Percentiles rank a stretch among this genome's conserved stretches.
These are phyloP conservation scores for Musca domestica DNA, from an alignment of 1,140 invertebrate species.

Conservation along the genomic window DNA sequence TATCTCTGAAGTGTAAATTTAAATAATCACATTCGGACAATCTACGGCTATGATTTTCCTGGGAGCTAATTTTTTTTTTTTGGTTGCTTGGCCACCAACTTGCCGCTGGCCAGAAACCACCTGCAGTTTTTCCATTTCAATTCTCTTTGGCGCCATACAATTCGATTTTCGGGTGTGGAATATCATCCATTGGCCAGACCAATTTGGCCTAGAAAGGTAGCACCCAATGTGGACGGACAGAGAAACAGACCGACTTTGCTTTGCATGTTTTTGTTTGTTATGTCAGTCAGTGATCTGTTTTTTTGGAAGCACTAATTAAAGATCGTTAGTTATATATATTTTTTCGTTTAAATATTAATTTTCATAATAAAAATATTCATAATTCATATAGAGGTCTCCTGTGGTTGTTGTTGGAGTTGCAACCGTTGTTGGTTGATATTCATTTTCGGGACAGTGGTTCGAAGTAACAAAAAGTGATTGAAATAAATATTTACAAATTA, in stretches of 20 bases:
- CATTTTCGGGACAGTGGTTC: too few relatives aligned
- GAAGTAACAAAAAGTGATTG: too few relatives aligned
- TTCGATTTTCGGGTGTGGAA: not conserved
- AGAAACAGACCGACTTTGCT: too few relatives aligned
- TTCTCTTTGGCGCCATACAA: slow-evolving; percentile 13
- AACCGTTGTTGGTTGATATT: too few relatives aligned
- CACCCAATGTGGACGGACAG: too few relatives aligned
- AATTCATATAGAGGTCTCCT: not conserved
- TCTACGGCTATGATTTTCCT: not conserved
- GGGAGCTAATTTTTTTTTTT: not conserved
- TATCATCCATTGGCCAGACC: not conserved
- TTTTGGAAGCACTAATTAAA: slow-evolving; percentile 16
- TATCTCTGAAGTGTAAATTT: slow-evolving; percentile 17
- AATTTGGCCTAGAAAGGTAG: not conserved
- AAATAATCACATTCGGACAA: not conserved
- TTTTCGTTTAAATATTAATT: slow-evolving; percentile 10
- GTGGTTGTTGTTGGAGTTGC: too few relatives aligned
- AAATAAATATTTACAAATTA: too few relatives aligned
- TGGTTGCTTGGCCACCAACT: too few relatives aligned
- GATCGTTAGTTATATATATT: slow-evolving; percentile 1
- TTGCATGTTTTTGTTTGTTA: too few relatives aligned
- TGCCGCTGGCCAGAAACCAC: not conserved
- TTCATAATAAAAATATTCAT: slow-evolving; percentile 18
- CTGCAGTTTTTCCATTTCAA: slow-evolving; percentile 9
- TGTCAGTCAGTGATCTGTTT: not conserved